Evolutionary conservation across 1,140 invertebrate species (phyloP).

Genomic region (Neodiprion lecontei): DNA sequence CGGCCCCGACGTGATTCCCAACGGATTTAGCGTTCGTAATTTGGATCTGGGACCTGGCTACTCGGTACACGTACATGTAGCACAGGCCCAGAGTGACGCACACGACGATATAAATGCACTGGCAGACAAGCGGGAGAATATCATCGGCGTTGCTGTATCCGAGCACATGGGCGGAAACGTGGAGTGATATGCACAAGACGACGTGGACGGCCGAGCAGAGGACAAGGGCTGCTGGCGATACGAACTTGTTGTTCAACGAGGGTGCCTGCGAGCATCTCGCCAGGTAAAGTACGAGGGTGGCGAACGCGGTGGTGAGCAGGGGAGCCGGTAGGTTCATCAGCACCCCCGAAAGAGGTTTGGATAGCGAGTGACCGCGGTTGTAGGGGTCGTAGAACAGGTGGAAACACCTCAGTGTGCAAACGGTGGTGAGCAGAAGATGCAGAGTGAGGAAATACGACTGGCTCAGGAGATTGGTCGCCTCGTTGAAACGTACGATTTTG

Average conservation of each 20-base stretch:
- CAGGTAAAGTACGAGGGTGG: slow-evolving; percentile 83
- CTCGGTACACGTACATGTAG: slow-evolving; percentile 82
- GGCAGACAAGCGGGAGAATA: slow-evolving; percentile 78
- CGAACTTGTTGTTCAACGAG: slow-evolving; percentile 65
- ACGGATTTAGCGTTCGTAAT: slow-evolving; percentile 49
- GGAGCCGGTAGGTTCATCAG: slow-evolving; percentile 83
- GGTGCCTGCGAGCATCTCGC: slow-evolving; percentile 71
- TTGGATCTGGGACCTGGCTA: slow-evolving; percentile 53
- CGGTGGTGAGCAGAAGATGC: slow-evolving; percentile 79
- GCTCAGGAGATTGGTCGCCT: slow-evolving; percentile 78
- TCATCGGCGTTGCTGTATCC: slow-evolving; percentile 59
- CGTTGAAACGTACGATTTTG: slow-evolving; percentile 81
- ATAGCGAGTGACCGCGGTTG: slow-evolving; percentile 79
- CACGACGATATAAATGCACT: slow-evolving; percentile 81
- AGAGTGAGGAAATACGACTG: slow-evolving; percentile 86
- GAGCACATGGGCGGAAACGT: slow-evolving; percentile 70
- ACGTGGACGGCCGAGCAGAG: slow-evolving; percentile 78
- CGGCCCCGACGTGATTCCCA: slow-evolving; percentile 49
- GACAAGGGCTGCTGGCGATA: slow-evolving; percentile 77
- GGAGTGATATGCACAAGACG: slow-evolving; percentile 77
- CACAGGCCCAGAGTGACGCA: slow-evolving; percentile 81
- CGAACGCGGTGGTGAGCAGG: slow-evolving; percentile 83
- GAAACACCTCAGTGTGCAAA: slow-evolving; percentile 82
- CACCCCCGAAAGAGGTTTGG: slow-evolving; percentile 80
- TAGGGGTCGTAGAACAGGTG: slow-evolving; percentile 91